Evolutionary conservation across 1,140 invertebrate genomes (phyloP), one percentile per base, ranked within the genome.

Genomic region (Bombus pascuorum): DNA sequence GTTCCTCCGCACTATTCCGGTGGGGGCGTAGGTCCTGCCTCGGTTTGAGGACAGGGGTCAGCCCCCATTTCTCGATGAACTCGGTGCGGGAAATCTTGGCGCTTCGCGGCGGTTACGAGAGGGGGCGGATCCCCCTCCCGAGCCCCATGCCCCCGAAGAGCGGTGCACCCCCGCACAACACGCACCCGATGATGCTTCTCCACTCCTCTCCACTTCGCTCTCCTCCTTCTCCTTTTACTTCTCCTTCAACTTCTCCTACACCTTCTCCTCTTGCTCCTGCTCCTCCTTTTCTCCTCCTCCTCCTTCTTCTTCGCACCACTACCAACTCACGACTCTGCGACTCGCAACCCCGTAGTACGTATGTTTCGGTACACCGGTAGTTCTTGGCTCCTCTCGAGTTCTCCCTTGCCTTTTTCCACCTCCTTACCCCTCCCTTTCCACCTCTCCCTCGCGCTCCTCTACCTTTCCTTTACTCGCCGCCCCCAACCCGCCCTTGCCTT

Each of bases 71-170:
- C 96, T 98, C 98, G 96, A 98, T 97, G 96, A 98, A 98, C 97
- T 98, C 98, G 97, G 98, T 97, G 96, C 98, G 97, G 96, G 98
- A 98, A 98, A 98, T 98, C 97, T 97, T 98, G 97, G 96, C 96
- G 94, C 91, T 93, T 95, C 92, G 93, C 92, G 93, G 93, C 92
- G 94, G 94, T 95, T 95, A 95, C 93, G 95, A 95, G 95, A 95
- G 95, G 94, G 94, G 95, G 95, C 93, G 92, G 89, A 82, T 95
- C 94, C 95, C 95, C 94, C 94, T 95, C 95, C 92, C 95, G 94
- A 95, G 92, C 93, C 93, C 92, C 94, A 95, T 95, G 93, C 92
- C 92, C 91, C 92, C 89, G 91, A 89, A 93, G 91, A 91, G 91
- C 91, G 87, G 87, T 93, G 91, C 91, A 92, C 92, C 91, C 93